Percentiles rank a stretch among this genome's conserved stretches.
These are phyloP conservation scores for Aleiodes leptofemur DNA, from an alignment of 2,888 invertebrate genomes.

Conservation along the genomic window DNA sequence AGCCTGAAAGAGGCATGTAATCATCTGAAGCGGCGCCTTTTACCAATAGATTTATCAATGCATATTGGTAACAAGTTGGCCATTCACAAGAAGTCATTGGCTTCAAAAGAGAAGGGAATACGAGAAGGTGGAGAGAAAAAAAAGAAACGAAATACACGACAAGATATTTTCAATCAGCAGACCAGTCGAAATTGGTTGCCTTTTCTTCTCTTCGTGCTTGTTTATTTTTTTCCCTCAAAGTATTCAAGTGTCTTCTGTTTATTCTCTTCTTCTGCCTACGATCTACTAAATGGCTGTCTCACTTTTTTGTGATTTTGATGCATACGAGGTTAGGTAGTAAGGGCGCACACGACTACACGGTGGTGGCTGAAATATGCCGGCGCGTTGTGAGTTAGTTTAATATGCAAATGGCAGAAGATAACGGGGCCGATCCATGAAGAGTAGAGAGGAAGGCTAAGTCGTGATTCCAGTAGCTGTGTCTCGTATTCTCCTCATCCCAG, in stretches of 20 bases:
- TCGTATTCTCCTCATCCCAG: constrained; percentile 58
- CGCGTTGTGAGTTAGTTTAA: constrained; percentile 75
- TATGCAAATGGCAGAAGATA: constrained; percentile 74
- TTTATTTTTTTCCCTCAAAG: constrained; percentile 11
- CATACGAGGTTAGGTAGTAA: constrained; percentile 45
- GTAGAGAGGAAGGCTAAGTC: constrained; percentile 70
- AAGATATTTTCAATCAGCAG: constrained; percentile 42
- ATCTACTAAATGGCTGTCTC: constrained; percentile 21
- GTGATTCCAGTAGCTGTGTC: constrained; percentile 75
- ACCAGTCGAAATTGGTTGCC: constrained; percentile 15
- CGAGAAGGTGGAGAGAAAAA: constrained; percentile 3
- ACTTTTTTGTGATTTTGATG: constrained; percentile 38
- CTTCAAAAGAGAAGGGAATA: constrained; percentile 41
- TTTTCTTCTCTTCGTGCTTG: constrained; percentile 3
- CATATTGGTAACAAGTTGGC: constrained; percentile 68
- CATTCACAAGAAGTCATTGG: constrained; percentile 59
- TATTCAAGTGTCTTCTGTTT: constrained; percentile 17
- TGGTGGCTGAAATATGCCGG: constrained; percentile 68
- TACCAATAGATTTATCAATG: constrained; percentile 66
- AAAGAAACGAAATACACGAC: constrained; percentile 12
- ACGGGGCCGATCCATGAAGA: constrained; percentile 71
- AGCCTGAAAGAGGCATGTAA: constrained; percentile 40
- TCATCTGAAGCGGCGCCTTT: constrained; percentile 50
- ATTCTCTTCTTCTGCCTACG: constrained; percentile 17
- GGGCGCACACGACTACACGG: constrained; percentile 44